Evolutionary conservation across 2,113 vertebrate genomes (phyloP), one percentile per base, ranked within the genome.

Genomic region (Puffinus mauretanicus): DNA sequence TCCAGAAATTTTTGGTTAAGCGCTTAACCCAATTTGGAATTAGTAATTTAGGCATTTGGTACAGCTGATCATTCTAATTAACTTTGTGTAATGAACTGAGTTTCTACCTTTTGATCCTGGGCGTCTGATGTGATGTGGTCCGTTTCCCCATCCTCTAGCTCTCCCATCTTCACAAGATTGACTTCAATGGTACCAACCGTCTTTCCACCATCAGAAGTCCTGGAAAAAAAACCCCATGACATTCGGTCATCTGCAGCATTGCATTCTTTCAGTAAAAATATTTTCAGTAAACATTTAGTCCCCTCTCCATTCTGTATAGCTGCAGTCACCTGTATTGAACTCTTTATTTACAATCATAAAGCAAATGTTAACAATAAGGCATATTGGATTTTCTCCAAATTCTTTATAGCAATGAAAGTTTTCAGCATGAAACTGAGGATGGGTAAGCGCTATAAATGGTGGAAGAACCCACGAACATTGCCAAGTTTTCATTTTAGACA

Each of bases 151-250:
- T 99, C 99, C 93, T 99, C 99, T 57, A 98, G 98, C 98, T 99
- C 99, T 76, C 99, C 98, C 99, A 99, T 99, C 98, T 98, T 99
- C 98, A 99, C 93, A 64, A 98, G 98, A 93, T 97, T 99, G 97
- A 99, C 98, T 98, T 99, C 98, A 98, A 99, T 98, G 72, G 98
- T 98, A 90, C 99, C 99, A 66, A 98, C 98, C 79, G 98, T 93
- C 77, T 98, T 98, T 92, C 98, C 98, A 99, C 99, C 99, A 99
- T 99, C 99, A 94, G 99, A 98, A 72, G 99, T 98, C 97, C 99
- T 99, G n/a, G 13, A 9, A 55, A 65, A 65, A 71, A 22, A 0
- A 2, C 1, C 4, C 42, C 40, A 69, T 21, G 16, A 91, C 72
- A 95, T 3, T 13, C 3, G 5, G 36, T 87, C 51, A 71, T 34